Base-by-base conservation (phyloP, 2,113 vertebrate genomes). In the Talpa occidentalis region DNA sequence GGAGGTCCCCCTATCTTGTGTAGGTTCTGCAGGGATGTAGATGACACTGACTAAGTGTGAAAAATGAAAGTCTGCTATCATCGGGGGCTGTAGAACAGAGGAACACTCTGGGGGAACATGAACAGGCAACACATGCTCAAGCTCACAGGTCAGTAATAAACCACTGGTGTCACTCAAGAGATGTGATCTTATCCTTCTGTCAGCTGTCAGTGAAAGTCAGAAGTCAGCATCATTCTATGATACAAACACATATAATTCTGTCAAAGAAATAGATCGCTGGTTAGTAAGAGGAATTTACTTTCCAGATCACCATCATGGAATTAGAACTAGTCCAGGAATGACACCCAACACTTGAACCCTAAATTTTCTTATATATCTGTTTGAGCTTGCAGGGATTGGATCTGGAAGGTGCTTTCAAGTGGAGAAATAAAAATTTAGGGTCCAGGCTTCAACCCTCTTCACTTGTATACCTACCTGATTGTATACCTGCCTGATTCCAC, bases 61-160 rank as follows among this genome's bases (percentile, higher is more conserved):
- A 24, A 62, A 85, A 67, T 30, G 44, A 62, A 70, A n/a, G 1
- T n/a, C 37, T 7, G 40, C 3, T 21, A 40, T 35, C 15, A 42
- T 0, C 28, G 35, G 24, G 5, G 8, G 2, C 2, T 16, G 1
- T 2, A 21, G 24, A 42, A 35, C 17, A 26, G 14, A 14, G 16
- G 5, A 3, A 28, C 6, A 21, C 6, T 37, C 9, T 22, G n/a
- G 12, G 28, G 15, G 21, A 30, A 14, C 6, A 56, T 3, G 21
- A 19, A 11, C 3, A 54, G 15, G 35, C 10, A 81, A 81, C 1
- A 19, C 19, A 74, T 22, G 8, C 11, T 69, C 24, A 70, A 28
- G 28, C 4, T 42, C 79, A 44, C 14, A 42, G 4, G 37, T 77
- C 16, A 44, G 42, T 28, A 14, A 52, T 3, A 62, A 42, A 12